Percentiles rank a stretch among this genome's conserved stretches.
These are phyloP conservation scores for Petroica traversi DNA, from an alignment of 2,113 vertebrate species.

Conservation along the genomic window DNA sequence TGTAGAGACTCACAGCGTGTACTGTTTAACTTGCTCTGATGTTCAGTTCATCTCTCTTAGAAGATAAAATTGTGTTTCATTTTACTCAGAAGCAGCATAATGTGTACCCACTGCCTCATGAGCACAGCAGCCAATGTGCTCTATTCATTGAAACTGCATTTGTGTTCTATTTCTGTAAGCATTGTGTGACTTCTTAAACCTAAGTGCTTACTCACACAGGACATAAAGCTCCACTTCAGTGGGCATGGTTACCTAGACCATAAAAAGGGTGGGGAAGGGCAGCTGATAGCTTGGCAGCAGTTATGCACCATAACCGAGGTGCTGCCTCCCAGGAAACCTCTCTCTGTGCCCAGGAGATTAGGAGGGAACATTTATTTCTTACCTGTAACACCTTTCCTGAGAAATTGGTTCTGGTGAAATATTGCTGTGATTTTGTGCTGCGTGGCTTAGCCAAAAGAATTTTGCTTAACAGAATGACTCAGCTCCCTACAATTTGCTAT, in stretches of 20 bases:
- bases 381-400: neutral
- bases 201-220: neutral
- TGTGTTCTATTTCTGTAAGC: neutral
- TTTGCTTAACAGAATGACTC: neutral
- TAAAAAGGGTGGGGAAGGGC: neutral
- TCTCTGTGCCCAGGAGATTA: neutral
- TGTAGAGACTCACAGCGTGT: neutral
- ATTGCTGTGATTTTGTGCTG: neutral
- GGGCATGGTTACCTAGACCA: neutral
- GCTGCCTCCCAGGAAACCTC: neutral
- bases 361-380: neutral
- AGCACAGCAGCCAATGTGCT: neutral
- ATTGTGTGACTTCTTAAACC: neutral
- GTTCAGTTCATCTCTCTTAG: neutral
- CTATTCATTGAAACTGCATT: neutral
- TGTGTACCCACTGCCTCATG: neutral
- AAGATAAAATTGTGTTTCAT: neutral
- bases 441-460: neutral
- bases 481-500: neutral
- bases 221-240: neutral
- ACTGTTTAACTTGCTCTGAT: constrained; percentile 31
- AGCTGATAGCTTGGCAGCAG: neutral
- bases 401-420: neutral
- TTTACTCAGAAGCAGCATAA: neutral
- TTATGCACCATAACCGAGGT: neutral